Base-by-base conservation (phyloP, 2,113 vertebrate species). In the Piprites chloris region DNA sequence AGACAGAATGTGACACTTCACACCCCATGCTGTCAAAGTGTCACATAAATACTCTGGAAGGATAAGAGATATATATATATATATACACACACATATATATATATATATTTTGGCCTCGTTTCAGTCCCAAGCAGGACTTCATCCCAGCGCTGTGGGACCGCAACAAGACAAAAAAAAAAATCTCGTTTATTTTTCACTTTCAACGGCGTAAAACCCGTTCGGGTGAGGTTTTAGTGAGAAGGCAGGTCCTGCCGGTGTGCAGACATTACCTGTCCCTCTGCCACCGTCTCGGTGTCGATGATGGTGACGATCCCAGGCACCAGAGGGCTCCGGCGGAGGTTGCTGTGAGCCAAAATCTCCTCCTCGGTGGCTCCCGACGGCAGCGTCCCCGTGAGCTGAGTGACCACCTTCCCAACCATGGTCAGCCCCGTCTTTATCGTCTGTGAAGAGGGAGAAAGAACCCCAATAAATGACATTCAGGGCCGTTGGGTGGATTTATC, bases 321-420 rank as follows among this genome's bases (percentile, higher is more conserved):
- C 97, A 99, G 96, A 41, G 99, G 99, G 85, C 99, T 99, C 18
- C 99, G 97, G 11, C 99, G 98, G 7, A 98, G 96, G 20, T 98
- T 97, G 84, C 98, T 99, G 89, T 99, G 99, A 42, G 98, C 86
- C 28, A 99, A 94, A 23, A 98, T 96, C 18, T 99, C 99, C 82
- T 99, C 99, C 32, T 99, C 99, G 0, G 97, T 98, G 17, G 98
- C 97, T 50, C 98, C 99, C 4, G 99, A 98, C 7, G 99, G 99
- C 61, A 99, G 67, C 0, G 99, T 99, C 59, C 99, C 99, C 3
- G 99, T 99, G 62, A 99, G 97, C 97, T 99, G 99, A 0, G 99
- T 99, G 67, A 99, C 99, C 19, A 99, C 99, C 94, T 99, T 99
- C 41, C 99, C 99, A 94, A 99, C 99, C 99, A 99, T 99, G 0